Conservation (phyloP, 2,888 invertebrate genomes). For the Cataglyphis cursor region DNA sequence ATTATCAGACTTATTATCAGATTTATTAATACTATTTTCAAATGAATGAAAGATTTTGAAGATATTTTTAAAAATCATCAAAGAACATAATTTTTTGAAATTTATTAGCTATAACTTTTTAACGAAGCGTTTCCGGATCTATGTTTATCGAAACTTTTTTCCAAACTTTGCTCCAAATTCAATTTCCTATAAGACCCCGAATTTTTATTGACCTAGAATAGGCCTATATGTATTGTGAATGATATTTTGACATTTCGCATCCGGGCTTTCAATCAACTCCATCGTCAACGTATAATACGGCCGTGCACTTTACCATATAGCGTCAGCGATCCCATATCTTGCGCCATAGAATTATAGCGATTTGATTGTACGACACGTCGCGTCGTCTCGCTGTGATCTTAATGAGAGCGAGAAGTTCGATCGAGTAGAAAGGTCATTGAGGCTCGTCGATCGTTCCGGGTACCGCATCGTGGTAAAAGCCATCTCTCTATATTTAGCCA, state of each 20-base stretch:
- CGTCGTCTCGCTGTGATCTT: constrained; percentile 58
- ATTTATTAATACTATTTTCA: no score
- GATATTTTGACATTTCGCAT: neutral
- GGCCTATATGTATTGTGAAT: neutral
- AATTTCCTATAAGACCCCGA: no score
- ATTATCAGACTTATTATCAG: no score
- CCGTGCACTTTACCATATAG: neutral
- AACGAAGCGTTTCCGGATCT: no score
- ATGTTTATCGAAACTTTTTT: no score
- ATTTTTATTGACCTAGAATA: no score
- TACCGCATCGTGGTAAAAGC: constrained; percentile 71
- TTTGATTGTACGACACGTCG: constrained; percentile 43
- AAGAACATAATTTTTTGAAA: no score
- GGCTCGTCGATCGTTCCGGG: constrained; percentile 68
- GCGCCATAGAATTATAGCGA: constrained; percentile 66
- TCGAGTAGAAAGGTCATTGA: constrained; percentile 72
- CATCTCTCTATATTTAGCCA: constrained; percentile 76
- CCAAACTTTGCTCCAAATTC: no score
- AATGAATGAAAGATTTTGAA: no score
- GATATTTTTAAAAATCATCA: no score
- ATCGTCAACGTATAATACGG: neutral
- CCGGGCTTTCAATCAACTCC: neutral
- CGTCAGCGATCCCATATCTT: constrained; percentile 10
- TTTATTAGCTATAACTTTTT: no score
- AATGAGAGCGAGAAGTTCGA: constrained; percentile 70